Conservation (phyloP, 1,140 invertebrate species). For the Formica selysi region DNA sequence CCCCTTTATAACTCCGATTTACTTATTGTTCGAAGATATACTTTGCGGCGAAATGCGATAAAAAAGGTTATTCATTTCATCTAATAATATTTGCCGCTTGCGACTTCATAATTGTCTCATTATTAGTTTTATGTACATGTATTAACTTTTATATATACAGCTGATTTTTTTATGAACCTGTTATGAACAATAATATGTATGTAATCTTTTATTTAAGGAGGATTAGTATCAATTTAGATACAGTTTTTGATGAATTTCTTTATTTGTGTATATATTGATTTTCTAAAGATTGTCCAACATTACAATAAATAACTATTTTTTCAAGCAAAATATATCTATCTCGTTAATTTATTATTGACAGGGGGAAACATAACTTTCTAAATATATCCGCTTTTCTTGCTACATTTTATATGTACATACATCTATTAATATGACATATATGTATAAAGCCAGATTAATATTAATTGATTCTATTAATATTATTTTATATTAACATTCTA, state of each 20-base stretch:
- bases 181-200: not conserved
- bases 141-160: not conserved
- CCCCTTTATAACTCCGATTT: not conserved
- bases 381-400: conserved; percentile 1
- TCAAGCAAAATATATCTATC: not conserved
- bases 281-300: not conserved
- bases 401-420: not conserved
- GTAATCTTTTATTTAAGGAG: not conserved
- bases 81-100: not conserved
- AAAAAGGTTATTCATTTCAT: conserved; percentile 12
- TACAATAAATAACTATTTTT: not conserved
- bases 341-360: not conserved
- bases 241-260: not conserved
- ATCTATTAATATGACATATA: conserved; percentile 25
- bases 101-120: not conserved
- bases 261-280: not conserved
- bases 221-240: not conserved
- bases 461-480: conserved; percentile 32
- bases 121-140: not conserved
- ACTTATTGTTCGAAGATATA: conserved; percentile 16
- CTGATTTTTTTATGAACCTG: not conserved
- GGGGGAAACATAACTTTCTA: conserved; percentile 9
- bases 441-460: conserved; percentile 8
- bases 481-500: conserved; percentile 36
- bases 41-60: not conserved